A percentile compares a stretch with the other conserved stretches of the same genome.
Conservation (phyloP, 2,113 vertebrate genomes). For the Myxocyprinus asiaticus region DNA sequence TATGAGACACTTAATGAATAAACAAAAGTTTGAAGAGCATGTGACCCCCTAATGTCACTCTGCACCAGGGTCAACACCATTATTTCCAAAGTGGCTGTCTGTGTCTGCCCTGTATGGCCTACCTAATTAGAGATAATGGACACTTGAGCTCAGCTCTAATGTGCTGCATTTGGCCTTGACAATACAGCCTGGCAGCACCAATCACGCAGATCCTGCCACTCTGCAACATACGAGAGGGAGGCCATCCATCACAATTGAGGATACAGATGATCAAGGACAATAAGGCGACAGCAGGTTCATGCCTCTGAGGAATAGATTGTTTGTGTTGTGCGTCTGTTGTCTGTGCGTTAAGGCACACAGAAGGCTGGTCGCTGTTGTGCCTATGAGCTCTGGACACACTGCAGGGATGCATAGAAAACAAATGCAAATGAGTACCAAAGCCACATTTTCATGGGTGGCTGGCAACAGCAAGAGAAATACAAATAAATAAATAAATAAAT, state of each 20-base stretch:
- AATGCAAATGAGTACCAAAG: background rate
- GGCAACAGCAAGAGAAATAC: background rate
- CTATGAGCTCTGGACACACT: background rate
- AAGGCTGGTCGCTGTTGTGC: background rate
- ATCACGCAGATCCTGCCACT: slow-evolving; percentile 29
- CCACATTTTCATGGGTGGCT: background rate
- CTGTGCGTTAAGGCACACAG: background rate
- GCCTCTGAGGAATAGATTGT: slow-evolving; percentile 12
- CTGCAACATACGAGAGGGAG: background rate
- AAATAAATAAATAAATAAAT: no score
- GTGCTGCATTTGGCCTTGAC: slow-evolving; percentile 51
- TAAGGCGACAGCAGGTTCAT: slow-evolving; percentile 7
- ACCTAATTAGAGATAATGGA: slow-evolving; percentile 68
- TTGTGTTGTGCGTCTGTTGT: slow-evolving; percentile 15
- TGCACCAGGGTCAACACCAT: slow-evolving; percentile 60
- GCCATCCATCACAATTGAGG: background rate
- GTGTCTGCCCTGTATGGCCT: slow-evolving; percentile 55
- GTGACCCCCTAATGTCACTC: slow-evolving; percentile 54
- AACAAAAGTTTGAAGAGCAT: slow-evolving; percentile 52
- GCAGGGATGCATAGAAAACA: slow-evolving; percentile 1
- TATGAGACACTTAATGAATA: slow-evolving; percentile 47
- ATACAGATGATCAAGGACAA: slow-evolving; percentile 21
- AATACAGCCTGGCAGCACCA: slow-evolving; percentile 46
- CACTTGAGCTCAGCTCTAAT: slow-evolving; percentile 62
- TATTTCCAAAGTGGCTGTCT: slow-evolving; percentile 61